Conservation (phyloP, 2,113 vertebrate genomes). For the Cariama cristata region DNA sequence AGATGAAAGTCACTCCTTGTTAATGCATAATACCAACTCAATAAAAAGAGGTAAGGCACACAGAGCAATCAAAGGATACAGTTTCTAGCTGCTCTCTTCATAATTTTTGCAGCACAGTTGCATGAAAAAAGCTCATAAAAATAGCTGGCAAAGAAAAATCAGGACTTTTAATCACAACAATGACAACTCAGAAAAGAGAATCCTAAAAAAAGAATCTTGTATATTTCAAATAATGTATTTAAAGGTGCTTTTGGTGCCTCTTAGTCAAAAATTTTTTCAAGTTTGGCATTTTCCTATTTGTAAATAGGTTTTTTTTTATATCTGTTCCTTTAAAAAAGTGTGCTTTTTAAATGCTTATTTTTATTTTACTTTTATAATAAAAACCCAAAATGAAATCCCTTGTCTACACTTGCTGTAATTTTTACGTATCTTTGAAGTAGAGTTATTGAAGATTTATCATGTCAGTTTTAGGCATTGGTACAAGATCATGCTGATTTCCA, state of each 20-base stretch:
- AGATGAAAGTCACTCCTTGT: slow-evolving; percentile 34
- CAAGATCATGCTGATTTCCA: neutral
- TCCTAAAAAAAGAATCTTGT: neutral
- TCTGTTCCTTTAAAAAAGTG: slow-evolving; percentile 64
- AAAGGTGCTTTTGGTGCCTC: slow-evolving; percentile 58
- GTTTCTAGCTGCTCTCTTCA: neutral
- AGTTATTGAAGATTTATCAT: neutral
- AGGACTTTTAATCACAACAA: neutral
- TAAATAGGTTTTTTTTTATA: slow-evolving; percentile 79
- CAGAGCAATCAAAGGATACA: neutral
- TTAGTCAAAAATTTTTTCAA: slow-evolving; percentile 29
- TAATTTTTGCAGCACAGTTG: neutral
- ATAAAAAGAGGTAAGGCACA: neutral
- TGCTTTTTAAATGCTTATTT: slow-evolving; percentile 83
- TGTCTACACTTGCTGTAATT: neutral
- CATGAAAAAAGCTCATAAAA: neutral
- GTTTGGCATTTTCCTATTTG: slow-evolving; percentile 74
- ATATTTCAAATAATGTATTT: slow-evolving; percentile 77
- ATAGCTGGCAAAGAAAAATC: neutral
- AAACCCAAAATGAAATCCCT: slow-evolving; percentile 60
- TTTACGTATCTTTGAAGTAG: neutral
- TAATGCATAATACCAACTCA: neutral
- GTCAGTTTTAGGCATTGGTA: neutral
- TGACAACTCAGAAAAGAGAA: slow-evolving; percentile 1
- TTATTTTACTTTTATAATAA: slow-evolving; percentile 88